Evolutionary conservation across 2,113 vertebrate genomes (phyloP), one percentile per base, ranked within the genome.

Genomic region (Toxotes chatareus): DNA sequence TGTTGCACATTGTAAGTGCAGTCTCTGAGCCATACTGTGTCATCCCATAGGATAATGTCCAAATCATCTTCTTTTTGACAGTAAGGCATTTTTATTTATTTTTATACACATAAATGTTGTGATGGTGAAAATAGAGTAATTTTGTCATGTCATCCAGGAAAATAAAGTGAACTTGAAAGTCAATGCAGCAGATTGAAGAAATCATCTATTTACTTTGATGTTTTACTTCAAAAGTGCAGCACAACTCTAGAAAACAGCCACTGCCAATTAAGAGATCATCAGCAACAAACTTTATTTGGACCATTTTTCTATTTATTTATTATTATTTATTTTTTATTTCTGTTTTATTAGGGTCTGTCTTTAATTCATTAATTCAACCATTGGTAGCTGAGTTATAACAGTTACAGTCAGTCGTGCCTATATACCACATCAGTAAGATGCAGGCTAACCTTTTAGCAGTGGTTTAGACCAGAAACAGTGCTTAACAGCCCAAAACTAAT

Each of bases 251-350:
- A 4, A 51, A 31, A 47, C 10, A 59, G 13, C 3, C 44, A 31
- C 40, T 59, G n/a, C 21, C 83, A 51, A 65, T 80, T 59, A 85
- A 85, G 71, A 76, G 60, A 82, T 82, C 77, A 77, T 78, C 5
- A 23, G 46, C 79, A 74, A 66, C 70, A 56, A 42, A 66, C 72
- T 79, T 89, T 78, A 73, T 81, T 82, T 80, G 67, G 21, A 21
- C 61, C 57, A 89, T 86, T 73, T 49, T 63, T 27, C 27, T 27
- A 27, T 27, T 27, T 27, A 27, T 27, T 27, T 27, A 27, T 27
- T 27, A 27, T 27, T 27, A 27, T 27, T 27, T 27, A 27, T 27
- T 27, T 27, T 27, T 27, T 27, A 27, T 27, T 79, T 83, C 23
- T 69, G 36, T 53, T 67, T 27, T 53, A 49, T 79, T 67, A 77